A percentile compares a stretch with the other conserved stretches of the same genome.
Conservation (phyloP, 2,888 invertebrate genomes). For the Pollenia amentaria region DNA sequence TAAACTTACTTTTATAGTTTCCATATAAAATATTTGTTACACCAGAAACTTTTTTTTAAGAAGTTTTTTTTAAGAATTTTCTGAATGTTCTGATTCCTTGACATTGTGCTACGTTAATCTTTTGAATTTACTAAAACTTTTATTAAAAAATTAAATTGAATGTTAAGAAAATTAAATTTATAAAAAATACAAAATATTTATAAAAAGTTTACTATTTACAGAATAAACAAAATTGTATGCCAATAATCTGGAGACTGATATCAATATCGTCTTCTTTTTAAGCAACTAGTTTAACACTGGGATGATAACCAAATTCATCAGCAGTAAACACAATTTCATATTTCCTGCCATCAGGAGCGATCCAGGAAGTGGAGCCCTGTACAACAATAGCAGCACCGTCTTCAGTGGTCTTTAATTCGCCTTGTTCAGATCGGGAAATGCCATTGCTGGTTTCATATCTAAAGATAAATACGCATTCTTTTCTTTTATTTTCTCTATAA, state of each 20-base stretch:
- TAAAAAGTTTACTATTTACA: conserved; percentile 10
- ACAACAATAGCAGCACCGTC: conserved; percentile 86
- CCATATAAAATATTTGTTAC: no score
- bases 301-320: conserved; percentile 86
- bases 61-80: no score
- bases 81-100: no score
- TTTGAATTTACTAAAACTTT: not conserved
- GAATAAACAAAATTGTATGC: not conserved
- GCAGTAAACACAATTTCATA: conserved; percentile 85
- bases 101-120: no score
- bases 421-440: conserved; percentile 83
- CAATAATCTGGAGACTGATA: not conserved
- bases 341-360: conserved; percentile 85
- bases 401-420: conserved; percentile 82
- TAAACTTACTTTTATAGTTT: no score
- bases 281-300: conserved; percentile 80
- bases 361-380: conserved; percentile 87
- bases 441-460: conserved; percentile 85
- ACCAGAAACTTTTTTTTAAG: no score
- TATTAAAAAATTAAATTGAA: not conserved
- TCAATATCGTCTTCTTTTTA: conserved; percentile 69
- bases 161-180: conserved; percentile 2
- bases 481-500: not conserved
- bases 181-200: conserved; percentile 2
- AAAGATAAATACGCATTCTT: not conserved